Conservation (phyloP, 92 coral and sea anemone species). For the Heliopora coerulea region DNA sequence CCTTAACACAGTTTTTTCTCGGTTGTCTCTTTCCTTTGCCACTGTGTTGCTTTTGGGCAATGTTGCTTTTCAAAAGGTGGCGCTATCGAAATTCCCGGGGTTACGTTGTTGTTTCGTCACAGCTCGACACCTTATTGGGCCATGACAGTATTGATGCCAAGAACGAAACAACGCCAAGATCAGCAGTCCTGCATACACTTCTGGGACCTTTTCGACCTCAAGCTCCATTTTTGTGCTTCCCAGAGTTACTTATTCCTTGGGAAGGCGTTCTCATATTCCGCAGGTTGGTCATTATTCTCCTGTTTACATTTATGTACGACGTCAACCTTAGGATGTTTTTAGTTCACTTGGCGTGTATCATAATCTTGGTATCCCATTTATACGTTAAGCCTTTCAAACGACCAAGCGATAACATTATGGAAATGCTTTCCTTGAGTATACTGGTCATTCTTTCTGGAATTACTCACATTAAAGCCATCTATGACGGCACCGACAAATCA, state of each 20-base stretch:
- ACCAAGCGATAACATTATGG: slow-evolving; percentile 5
- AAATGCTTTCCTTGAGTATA: slow-evolving; percentile 12
- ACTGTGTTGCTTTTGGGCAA: neutral
- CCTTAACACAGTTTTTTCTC: neutral
- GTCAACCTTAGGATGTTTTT: slow-evolving; percentile 5
- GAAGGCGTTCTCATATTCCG: slow-evolving; percentile 26
- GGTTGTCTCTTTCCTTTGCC: slow-evolving; percentile 33
- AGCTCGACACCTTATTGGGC: neutral
- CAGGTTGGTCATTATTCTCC: slow-evolving; percentile 8
- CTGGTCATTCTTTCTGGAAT: slow-evolving; percentile 1
- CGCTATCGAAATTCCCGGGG: neutral
- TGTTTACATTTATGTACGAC: slow-evolving; percentile 14
- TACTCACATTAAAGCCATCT: neutral
- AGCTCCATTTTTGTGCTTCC: neutral
- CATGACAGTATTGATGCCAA: neutral
- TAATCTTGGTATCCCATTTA: slow-evolving; percentile 15
- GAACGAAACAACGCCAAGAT: neutral
- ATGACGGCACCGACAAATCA: slow-evolving; percentile 4
- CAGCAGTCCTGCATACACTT: slow-evolving; percentile 2
- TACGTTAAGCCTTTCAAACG: slow-evolving; percentile 8
- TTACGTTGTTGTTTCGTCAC: neutral
- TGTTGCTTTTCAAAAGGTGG: slow-evolving; percentile 7
- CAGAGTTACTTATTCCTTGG: slow-evolving; percentile 20
- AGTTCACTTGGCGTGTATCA: neutral
- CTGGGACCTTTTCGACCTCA: slow-evolving; percentile 26